Conservation (phyloP, 1,140 invertebrate genomes). For the Ceratina australensis region DNA sequence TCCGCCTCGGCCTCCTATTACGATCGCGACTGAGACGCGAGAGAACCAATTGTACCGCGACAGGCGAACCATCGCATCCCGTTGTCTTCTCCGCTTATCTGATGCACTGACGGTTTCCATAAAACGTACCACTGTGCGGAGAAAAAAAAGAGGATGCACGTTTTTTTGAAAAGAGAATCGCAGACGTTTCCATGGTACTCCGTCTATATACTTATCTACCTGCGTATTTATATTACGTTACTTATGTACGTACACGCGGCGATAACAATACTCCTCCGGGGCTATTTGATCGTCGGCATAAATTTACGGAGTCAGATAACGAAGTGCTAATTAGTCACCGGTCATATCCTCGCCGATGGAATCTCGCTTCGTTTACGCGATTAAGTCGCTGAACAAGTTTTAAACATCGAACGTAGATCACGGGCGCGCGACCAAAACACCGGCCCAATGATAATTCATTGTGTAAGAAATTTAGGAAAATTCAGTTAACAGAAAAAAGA, state of each 20-base stretch:
- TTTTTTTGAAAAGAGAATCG: background rate
- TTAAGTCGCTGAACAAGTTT: conserved; percentile 40
- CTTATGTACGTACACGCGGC: background rate
- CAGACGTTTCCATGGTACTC: too few relatives aligned
- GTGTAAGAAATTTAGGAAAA: too few relatives aligned
- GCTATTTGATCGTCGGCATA: conserved; percentile 7
- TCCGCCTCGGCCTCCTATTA: background rate
- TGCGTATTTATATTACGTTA: too few relatives aligned
- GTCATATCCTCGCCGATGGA: conserved; percentile 48
- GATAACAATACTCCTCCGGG: background rate
- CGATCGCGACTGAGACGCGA: background rate
- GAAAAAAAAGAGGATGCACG: background rate
- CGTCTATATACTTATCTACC: too few relatives aligned
- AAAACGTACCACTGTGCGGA: conserved; percentile 3
- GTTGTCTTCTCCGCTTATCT: background rate
- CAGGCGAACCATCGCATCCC: background rate
- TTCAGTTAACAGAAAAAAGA: too few relatives aligned
- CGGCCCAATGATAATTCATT: too few relatives aligned
- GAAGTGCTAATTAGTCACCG: conserved; percentile 45
- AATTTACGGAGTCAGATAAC: conserved; percentile 44
- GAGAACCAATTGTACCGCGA: background rate
- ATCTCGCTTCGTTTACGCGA: conserved; percentile 37
- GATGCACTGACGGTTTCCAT: background rate
- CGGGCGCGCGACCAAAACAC: conserved; percentile 6
- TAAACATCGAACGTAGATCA: conserved; percentile 27